Conservation (phyloP, 2,113 vertebrate genomes). For the Pogona vitticeps region DNA sequence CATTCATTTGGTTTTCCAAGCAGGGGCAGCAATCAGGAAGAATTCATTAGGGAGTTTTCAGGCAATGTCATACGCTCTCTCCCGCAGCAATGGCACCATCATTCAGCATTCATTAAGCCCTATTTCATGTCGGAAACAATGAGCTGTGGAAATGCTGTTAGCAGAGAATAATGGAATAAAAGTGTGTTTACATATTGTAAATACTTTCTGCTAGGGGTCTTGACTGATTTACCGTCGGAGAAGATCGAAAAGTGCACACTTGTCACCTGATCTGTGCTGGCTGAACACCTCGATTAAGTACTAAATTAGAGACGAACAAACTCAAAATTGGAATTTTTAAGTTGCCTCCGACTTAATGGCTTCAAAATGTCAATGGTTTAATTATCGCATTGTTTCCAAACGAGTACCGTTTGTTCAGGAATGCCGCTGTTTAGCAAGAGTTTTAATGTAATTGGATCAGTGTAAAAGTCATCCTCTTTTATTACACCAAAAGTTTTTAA, state of each 20-base stretch:
- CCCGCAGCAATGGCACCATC: constrained; percentile 62
- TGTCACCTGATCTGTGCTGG: constrained; percentile 24
- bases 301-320: constrained; percentile 43
- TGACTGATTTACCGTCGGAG: constrained; percentile 29
- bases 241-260: constrained; percentile 28
- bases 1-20: constrained; percentile 64
- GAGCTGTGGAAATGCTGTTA: constrained; percentile 69
- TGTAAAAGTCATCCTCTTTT: neutral
- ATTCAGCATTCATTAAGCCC: constrained; percentile 68
- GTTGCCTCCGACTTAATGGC: constrained; percentile 35
- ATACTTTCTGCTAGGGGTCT: constrained; percentile 58
- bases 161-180: constrained; percentile 69
- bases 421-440: constrained; percentile 16
- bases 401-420: constrained; percentile 33
- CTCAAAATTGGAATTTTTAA: constrained; percentile 48
- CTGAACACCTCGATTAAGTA: constrained; percentile 54
- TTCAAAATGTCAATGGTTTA: constrained; percentile 63
- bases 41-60: constrained; percentile 65
- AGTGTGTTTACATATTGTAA: constrained; percentile 63
- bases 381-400: constrained; percentile 56
- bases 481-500: constrained; percentile 10
- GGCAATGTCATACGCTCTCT: constrained; percentile 58
- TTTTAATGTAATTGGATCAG: constrained; percentile 14
- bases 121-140: constrained; percentile 74
- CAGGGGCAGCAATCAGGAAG: constrained; percentile 47